phyloP scores from a whole-genome alignment of 2,888 invertebrate species.

The Tanaodytes sp. region DNA sequence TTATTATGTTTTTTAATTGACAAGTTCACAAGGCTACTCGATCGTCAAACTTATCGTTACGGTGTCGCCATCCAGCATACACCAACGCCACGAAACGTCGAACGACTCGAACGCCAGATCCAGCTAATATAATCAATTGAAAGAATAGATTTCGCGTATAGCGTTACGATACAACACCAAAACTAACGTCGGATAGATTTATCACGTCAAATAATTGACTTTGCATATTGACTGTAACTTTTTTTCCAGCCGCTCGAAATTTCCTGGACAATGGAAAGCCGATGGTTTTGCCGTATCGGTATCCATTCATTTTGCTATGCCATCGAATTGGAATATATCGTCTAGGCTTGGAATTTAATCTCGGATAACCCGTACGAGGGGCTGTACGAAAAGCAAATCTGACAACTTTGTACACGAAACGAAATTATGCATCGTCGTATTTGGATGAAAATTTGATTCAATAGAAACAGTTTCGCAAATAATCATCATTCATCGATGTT shows the following conservation, averaged over 20 bases:
- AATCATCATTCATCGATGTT: no score
- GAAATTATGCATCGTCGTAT: no score
- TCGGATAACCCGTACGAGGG: no score
- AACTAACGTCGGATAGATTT: conserved; percentile 7
- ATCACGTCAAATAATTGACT: conserved; percentile 36
- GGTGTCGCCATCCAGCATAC: no score
- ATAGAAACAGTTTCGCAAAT: no score
- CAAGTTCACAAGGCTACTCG: conserved; percentile 51
- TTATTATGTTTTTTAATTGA: conserved; percentile 49
- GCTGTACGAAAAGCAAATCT: no score
- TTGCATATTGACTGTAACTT: conserved; percentile 31
- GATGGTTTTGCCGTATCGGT: conserved; percentile 24
- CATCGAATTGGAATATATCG: no score
- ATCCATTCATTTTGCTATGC: no score
- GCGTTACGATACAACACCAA: not conserved
- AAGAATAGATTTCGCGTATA: not conserved
- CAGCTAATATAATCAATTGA: conserved; percentile 12
- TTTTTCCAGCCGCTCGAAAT: conserved; percentile 7
- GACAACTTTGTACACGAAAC: no score
- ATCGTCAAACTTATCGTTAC: conserved; percentile 28
- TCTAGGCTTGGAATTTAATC: no score
- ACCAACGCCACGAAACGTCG: conserved; percentile 16
- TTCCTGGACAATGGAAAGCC: conserved; percentile 25
- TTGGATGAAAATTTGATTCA: no score
- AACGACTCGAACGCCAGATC: conserved; percentile 10